A percentile compares a stretch with the other conserved stretches of the same genome.
Evolutionary conservation across 2,888 invertebrate genomes (phyloP).

Genomic region (Standfussiana lucernea): DNA sequence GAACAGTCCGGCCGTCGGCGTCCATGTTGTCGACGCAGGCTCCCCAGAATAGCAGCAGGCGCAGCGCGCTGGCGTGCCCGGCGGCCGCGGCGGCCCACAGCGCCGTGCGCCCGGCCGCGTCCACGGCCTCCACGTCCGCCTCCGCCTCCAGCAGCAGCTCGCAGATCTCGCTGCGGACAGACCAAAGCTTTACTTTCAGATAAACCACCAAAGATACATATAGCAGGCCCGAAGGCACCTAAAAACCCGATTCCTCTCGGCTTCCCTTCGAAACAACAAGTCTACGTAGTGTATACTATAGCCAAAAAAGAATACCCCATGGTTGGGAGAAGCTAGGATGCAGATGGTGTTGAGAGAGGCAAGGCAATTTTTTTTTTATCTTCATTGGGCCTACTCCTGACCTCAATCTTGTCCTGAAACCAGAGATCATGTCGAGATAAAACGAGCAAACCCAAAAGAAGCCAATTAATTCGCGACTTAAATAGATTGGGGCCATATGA

Average conservation of each 20-base stretch:
- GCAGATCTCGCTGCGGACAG: slow-evolving; percentile 94
- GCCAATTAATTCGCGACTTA: too few species aligned
- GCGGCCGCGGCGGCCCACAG: slow-evolving; percentile 98
- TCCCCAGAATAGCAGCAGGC: slow-evolving; percentile 97
- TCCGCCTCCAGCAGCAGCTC: slow-evolving; percentile 97
- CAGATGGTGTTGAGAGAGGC: not conserved
- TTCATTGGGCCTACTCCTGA: too few species aligned
- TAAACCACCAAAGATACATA: not conserved
- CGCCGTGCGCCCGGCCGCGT: slow-evolving; percentile 95
- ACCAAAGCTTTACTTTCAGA: not conserved
- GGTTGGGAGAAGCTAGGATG: not conserved
- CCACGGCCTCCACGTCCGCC: slow-evolving; percentile 97
- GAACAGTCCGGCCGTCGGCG: slow-evolving; percentile 97
- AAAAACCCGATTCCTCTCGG: not conserved
- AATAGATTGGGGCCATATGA: too few species aligned
- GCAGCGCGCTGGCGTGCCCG: slow-evolving; percentile 96
- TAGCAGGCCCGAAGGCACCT: not conserved
- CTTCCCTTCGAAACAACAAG: not conserved
- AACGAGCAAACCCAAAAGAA: too few species aligned
- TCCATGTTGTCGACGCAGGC: slow-evolving; percentile 98
- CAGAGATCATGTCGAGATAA: too few species aligned
- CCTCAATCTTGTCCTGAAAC: too few species aligned
- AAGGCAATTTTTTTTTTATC: too few species aligned
- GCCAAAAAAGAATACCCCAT: too few species aligned
- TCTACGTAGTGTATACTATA: not conserved